Evolutionary conservation across 1,140 invertebrate genomes (phyloP), one percentile per base, ranked within the genome.

Genomic region (Caerostris extrusa): DNA sequence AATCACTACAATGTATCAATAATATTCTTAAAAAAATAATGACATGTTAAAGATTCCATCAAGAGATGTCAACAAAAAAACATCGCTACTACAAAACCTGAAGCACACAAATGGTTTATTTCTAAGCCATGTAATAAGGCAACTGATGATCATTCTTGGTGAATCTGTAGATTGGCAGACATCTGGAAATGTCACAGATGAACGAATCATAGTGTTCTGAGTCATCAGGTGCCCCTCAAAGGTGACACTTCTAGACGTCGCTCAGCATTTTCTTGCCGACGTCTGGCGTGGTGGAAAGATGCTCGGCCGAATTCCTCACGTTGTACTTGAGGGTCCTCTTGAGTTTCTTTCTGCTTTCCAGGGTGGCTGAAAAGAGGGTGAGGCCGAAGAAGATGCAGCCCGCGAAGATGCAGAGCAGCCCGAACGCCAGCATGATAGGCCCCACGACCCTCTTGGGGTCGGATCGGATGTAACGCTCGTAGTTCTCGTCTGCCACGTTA

Each of bases 401-500:
- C 0, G 93, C 94, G 50, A 95, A 81, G 19, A 95, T 91, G 71
- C 95, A 91, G 10, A 95, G 87, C 12, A 85, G 85, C 58, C 95
- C 95, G 34, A 95, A 95, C 1, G 83, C 69, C 56, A 95, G 71
- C 71, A 94, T 86, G 60, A 95, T 94, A 6, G 95, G 95, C 87
- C 95, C 95, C 3, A 95, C 83, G 12, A 95, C 85, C 34, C 95
- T 57, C 83, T 93, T 94, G 8, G 95, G 82, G 81, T 95, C 95
- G 1, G 95, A 91, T 5, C 95, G 94, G 50, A 95, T 91, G 93
- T 95, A 95, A 56, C 95, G 60, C 17, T 95, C 93, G 91, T 95
- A 95, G 61, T 95, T 95, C 85, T 95, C 95, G 86, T 95, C 95
- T 69, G 94, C 95, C 12, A 95, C 61, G 50, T 95, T 95, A 90